These are phyloP conservation scores for Dendroctonus valens DNA, from an alignment of 1,140 invertebrate genomes.

Conservation along the genomic window DNA sequence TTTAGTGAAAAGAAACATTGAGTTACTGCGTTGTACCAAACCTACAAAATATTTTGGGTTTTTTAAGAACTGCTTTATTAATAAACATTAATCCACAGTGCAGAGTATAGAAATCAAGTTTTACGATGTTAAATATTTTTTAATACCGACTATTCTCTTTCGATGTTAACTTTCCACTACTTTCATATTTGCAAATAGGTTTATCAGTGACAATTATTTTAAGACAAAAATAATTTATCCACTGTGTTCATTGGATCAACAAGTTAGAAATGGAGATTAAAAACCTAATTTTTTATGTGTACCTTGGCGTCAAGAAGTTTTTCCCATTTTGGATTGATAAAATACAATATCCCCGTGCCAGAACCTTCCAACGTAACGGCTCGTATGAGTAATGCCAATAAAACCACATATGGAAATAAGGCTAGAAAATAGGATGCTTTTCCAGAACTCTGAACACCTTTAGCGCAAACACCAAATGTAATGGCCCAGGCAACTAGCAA, in stretches of 20 bases:
- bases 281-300: slow-evolving; percentile 17
- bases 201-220: too few species aligned
- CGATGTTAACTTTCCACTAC: too few species aligned
- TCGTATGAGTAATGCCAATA: slow-evolving; percentile 71
- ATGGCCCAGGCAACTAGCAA: slow-evolving; percentile 74
- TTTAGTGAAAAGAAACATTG: slow-evolving; percentile 80
- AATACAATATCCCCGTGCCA: slow-evolving; percentile 70
- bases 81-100: neutral
- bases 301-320: slow-evolving; percentile 60
- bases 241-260: too few species aligned
- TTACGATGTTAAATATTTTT: too few species aligned
- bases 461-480: slow-evolving; percentile 73
- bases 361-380: slow-evolving; percentile 76
- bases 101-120: too few species aligned
- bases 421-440: slow-evolving; percentile 83
- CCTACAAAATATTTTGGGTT: slow-evolving; percentile 47
- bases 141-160: neutral
- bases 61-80: too few species aligned
- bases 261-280: slow-evolving; percentile 2
- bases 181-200: too few species aligned
- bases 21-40: slow-evolving; percentile 79
- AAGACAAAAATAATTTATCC: too few species aligned
- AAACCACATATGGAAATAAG: slow-evolving; percentile 80
- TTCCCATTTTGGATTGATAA: slow-evolving; percentile 64
- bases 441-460: slow-evolving; percentile 75